Base-by-base conservation (phyloP, 2,888 invertebrate genomes). In the Sepioteuthis lessoniana region DNA sequence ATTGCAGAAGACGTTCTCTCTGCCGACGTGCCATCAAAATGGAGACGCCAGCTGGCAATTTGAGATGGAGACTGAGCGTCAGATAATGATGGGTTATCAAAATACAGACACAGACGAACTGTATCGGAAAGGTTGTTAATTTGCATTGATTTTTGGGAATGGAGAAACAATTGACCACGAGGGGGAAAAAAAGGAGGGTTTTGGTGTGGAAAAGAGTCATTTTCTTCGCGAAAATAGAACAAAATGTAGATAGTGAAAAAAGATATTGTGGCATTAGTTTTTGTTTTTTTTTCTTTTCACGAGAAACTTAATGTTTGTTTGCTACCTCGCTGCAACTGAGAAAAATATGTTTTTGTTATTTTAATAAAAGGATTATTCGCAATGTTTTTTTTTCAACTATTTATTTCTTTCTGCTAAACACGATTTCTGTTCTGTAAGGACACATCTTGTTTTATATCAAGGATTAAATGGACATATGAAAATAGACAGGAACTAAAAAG, bases 1-100 rank as follows among this genome's bases (percentile, higher is more conserved):
- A 35, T 76, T 35, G 76, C 4, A 35, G 13, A 35, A 76, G 76
- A 76, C 35, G n/a, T 76, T 35, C n/a, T 76, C 19, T 1, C n/a
- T 35, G n/a, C 76, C n/a, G 76, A 76, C 76, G 76, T 13, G 76
- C 76, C 76, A 76, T 76, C 76, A 76, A 76, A 76, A n/a, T 76
- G n/a, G 76, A 76, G 76, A 76, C 76, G n/a, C 76, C 76, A 76
- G 76, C 76, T n/a, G n/a, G 76, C 76, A 76, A 76, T 76, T 76
- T 19, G 76, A 76, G 76, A 76, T 76, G 76, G n/a, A 76, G 76
- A 76, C 76, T n/a, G n/a, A 76, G n/a, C 19, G 76, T 76, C 76
- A 13, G 76, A 76, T 76, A 76, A 76, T 76, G 76, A 76, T 76
- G n/a, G 76, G 76, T 76, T 76, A 76, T 76, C 76, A 76, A 60